Conservation (phyloP, 2,113 vertebrate genomes). For the Epinephelus lanceolatus region DNA sequence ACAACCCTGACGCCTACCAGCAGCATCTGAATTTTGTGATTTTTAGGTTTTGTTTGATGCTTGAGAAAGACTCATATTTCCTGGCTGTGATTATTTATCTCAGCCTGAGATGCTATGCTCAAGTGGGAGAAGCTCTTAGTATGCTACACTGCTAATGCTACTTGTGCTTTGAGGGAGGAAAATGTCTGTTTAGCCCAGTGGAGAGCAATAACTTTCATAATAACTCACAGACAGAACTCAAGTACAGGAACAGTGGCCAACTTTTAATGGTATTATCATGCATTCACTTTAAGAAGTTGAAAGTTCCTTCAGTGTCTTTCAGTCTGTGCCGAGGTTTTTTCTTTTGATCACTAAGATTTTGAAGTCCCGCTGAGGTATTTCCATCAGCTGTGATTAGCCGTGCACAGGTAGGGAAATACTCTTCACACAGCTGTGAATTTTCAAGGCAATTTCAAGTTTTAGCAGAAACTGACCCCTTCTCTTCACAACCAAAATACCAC, state of each 20-base stretch:
- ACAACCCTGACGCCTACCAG: conserved; percentile 57
- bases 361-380: conserved; percentile 42
- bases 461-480: conserved; percentile 7
- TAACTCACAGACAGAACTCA: conserved; percentile 47
- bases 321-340: conserved; percentile 1
- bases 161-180: conserved; percentile 51
- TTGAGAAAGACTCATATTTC: conserved; percentile 57
- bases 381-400: conserved; percentile 43
- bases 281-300: conserved; percentile 55
- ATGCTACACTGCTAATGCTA: conserved; percentile 39
- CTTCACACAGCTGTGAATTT: not conserved
- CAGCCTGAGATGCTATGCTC: conserved; percentile 42
- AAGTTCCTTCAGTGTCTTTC: conserved; percentile 45
- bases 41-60: conserved; percentile 60
- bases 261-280: conserved; percentile 62
- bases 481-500: conserved; percentile 28
- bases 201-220: conserved; percentile 55
- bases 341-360: conserved; percentile 53
- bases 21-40: conserved; percentile 56
- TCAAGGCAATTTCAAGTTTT: conserved; percentile 36
- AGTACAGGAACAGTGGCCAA: conserved; percentile 37
- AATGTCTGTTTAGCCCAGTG: conserved; percentile 42
- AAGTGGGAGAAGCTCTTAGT: conserved; percentile 52
- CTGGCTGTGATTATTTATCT: conserved; percentile 58
- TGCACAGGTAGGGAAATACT: conserved; percentile 28